These are phyloP conservation scores for Neolamprologus longior DNA, from an alignment of 2,113 vertebrate species.

Conservation along the genomic window DNA sequence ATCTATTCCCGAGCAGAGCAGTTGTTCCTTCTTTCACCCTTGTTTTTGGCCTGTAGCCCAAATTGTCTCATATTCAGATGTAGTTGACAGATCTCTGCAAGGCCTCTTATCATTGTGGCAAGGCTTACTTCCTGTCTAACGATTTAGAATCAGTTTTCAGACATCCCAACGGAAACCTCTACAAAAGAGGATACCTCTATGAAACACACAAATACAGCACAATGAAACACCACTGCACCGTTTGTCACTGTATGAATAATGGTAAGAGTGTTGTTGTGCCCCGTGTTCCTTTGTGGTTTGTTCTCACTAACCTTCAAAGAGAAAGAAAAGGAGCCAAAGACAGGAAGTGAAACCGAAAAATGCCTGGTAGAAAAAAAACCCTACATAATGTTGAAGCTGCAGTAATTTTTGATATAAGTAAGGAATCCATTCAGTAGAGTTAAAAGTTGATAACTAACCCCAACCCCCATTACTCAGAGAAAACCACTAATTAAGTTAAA, in stretches of 20 bases:
- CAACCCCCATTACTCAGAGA: background rate
- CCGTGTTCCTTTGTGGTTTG: constrained; percentile 29
- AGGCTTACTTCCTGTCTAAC: constrained; percentile 36
- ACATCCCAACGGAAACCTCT: constrained; percentile 24
- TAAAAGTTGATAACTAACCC: background rate
- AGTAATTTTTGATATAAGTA: background rate
- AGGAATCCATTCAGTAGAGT: background rate
- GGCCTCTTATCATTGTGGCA: constrained; percentile 33
- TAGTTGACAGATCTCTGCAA: constrained; percentile 24
- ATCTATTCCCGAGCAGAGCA: background rate
- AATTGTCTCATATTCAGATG: constrained; percentile 51
- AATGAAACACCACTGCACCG: background rate
- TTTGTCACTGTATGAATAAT: constrained; percentile 26
- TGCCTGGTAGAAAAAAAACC: background rate
- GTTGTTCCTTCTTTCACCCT: constrained; percentile 24
- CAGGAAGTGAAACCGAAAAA: background rate
- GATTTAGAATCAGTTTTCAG: constrained; percentile 32
- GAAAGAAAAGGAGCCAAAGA: background rate
- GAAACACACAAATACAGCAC: constrained; percentile 1
- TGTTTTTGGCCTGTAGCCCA: constrained; percentile 42
- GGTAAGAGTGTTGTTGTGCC: constrained; percentile 1
- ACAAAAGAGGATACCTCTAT: constrained; percentile 13
- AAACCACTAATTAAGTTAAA: background rate
- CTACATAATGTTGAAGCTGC: background rate
- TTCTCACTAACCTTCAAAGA: constrained; percentile 11